Conservation (phyloP, 2,797 vertebrate genomes). For the Thunnus albacares region DNA sequence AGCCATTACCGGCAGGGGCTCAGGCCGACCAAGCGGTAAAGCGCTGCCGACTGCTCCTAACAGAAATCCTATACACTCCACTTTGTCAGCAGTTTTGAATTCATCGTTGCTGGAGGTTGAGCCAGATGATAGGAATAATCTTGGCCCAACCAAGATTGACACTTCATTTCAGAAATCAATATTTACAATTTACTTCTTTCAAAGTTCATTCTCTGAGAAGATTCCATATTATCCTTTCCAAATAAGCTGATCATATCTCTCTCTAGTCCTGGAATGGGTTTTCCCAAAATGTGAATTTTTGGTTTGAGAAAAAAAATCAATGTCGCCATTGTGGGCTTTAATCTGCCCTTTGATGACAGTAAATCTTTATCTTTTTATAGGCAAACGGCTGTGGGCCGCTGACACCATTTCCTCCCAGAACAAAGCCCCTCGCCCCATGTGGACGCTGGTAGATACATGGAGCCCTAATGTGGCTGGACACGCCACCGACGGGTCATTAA, state of each 20-base stretch:
- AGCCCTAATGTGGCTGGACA: conserved; percentile 99
- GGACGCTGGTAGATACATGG: conserved; percentile 98
- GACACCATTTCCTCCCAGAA: conserved; percentile 99
- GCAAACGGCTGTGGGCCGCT: conserved; percentile 97
- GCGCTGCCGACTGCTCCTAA: conserved; percentile 96
- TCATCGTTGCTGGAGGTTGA: conserved; percentile 91
- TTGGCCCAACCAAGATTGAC: conserved; percentile 98
- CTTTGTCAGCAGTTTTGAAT: conserved; percentile 99
- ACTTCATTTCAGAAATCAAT: conserved; percentile 99
- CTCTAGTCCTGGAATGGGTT: conserved; percentile 96
- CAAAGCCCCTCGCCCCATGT: conserved; percentile 96
- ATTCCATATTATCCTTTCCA: conserved; percentile 99
- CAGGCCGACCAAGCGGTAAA: conserved; percentile 91
- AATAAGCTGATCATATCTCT: conserved; percentile 99
- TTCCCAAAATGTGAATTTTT: conserved; percentile 99
- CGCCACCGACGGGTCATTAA: conserved; percentile 99
- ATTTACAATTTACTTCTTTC: conserved; percentile 99
- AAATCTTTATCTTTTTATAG: conserved; percentile 99
- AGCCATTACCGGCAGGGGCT: conserved; percentile 97
- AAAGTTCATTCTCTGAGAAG: conserved; percentile 99
- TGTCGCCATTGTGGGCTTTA: conserved; percentile 99
- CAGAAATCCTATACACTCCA: conserved; percentile 99
- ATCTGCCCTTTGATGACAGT: conserved; percentile 99
- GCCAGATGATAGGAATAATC: conserved; percentile 99
- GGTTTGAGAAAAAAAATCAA: conserved; percentile 94